phyloP scores from a whole-genome alignment of 1,140 invertebrate species.

The Microplitis demolitor region DNA sequence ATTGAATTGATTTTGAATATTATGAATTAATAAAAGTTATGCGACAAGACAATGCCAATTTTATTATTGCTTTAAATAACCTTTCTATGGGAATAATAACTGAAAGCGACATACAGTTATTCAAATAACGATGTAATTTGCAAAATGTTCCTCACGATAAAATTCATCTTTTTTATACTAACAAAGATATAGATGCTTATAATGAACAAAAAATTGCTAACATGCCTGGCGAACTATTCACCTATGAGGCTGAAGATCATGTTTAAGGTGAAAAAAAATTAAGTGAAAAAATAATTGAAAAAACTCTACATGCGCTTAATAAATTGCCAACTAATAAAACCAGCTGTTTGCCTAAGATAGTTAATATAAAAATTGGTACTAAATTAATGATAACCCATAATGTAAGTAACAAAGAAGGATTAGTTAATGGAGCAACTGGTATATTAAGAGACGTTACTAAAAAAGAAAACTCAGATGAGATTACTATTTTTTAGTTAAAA shows the following conservation, averaged over 20 bases:
- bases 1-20: constrained; percentile 16
- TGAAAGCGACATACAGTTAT: neutral
- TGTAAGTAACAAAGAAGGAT: neutral
- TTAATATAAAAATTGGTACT: neutral
- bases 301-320: neutral
- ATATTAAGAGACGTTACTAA: neutral
- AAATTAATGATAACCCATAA: neutral
- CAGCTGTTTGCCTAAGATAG: neutral
- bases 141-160: neutral
- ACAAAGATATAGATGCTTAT: neutral
- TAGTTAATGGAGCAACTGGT: neutral
- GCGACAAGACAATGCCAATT: constrained; percentile 32
- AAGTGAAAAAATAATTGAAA: neutral
- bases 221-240: neutral
- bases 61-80: constrained; percentile 31
- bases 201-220: neutral
- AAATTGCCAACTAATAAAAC: neutral
- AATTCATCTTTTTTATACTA: neutral
- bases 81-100: constrained; percentile 27
- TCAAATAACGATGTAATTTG: neutral
- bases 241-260: neutral
- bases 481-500: neutral
- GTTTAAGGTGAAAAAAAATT: neutral
- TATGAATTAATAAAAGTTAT: constrained; percentile 33
- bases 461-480: neutral